These are phyloP conservation scores for Dryocosmus kuriphilus DNA, from an alignment of 2,888 invertebrate species.

Conservation along the genomic window DNA sequence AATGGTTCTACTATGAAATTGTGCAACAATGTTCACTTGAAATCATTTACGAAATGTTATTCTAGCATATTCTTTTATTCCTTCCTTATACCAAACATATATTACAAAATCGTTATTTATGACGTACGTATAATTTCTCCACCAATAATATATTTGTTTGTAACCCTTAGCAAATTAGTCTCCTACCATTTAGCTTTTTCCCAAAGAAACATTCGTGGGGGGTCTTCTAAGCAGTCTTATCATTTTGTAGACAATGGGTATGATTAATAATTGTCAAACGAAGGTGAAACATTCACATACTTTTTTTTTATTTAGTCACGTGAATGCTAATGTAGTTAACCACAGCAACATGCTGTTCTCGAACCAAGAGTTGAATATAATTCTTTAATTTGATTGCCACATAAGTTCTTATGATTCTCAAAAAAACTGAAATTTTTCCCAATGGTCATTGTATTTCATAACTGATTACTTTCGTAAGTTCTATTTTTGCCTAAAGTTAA, in stretches of 20 bases:
- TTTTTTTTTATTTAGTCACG: background rate
- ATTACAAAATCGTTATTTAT: slow-evolving; percentile 12
- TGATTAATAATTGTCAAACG: background rate
- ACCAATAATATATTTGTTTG: slow-evolving; percentile 14
- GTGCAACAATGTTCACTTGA: no score
- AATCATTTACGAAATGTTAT: background rate
- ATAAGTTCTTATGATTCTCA: background rate
- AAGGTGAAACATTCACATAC: background rate
- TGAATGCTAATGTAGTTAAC: background rate
- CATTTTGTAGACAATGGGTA: background rate
- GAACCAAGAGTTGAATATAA: background rate
- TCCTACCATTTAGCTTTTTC: background rate
- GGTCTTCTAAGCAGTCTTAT: slow-evolving; percentile 5
- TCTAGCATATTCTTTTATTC: no score
- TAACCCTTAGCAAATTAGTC: slow-evolving; percentile 18
- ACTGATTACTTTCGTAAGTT: background rate
- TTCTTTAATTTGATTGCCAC: background rate
- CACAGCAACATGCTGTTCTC: background rate
- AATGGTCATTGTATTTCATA: background rate
- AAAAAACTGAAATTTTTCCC: background rate
- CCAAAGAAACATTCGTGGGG: background rate
- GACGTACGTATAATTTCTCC: background rate
- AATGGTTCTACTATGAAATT: no score
- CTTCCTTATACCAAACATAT: no score
- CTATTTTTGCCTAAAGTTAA: background rate